A percentile compares a stretch with the other conserved stretches of the same genome.
Conservation (phyloP, 2,113 vertebrate species). For the Syngnathus scovelli region DNA sequence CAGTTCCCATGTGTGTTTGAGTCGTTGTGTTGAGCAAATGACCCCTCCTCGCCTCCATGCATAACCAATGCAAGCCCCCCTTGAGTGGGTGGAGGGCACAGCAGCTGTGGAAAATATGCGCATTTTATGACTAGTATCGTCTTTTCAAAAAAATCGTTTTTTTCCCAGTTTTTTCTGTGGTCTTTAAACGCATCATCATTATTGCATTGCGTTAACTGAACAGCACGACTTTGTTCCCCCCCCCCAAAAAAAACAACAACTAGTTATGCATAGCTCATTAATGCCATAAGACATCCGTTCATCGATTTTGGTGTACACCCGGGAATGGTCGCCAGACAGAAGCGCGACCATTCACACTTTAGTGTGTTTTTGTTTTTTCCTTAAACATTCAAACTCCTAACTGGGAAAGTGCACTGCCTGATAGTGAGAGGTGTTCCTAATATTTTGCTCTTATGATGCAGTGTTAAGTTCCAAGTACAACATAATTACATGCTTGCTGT, state of each 20-base stretch:
- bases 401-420: background rate
- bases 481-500: background rate
- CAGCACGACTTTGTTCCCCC: background rate
- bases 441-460: background rate
- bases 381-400: too few species aligned
- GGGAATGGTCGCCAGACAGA: too few species aligned
- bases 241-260: background rate
- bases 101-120: background rate
- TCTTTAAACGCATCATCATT: background rate
- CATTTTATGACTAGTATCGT: background rate
- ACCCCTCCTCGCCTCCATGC: background rate
- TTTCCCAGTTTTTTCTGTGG: background rate
- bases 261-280: background rate
- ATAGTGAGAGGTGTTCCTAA: background rate
- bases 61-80: background rate
- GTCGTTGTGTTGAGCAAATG: slow-evolving; percentile 20
- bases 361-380: too few species aligned
- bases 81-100: background rate
- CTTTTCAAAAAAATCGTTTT: background rate
- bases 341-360: too few species aligned
- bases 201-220: background rate
- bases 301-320: background rate
- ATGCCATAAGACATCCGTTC: background rate
- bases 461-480: background rate
- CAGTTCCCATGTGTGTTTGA: slow-evolving; percentile 20